phyloP scores from a whole-genome alignment of 1,140 invertebrate species.

The Pectinophora gossypiella region DNA sequence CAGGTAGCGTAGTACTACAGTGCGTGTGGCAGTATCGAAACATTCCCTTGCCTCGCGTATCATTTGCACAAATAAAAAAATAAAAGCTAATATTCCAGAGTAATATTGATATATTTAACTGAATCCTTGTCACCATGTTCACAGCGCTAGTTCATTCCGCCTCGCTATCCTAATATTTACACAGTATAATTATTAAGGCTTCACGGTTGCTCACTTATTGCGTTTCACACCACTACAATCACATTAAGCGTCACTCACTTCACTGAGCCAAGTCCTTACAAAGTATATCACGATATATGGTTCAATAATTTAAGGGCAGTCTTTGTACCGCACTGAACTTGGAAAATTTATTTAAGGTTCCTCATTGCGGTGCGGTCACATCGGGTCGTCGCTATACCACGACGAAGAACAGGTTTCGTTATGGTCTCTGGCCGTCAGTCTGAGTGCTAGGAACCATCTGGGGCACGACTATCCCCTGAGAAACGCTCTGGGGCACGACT shows the following conservation, averaged over 20 bases:
- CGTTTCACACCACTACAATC: slow-evolving; percentile 12
- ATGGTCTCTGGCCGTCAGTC: slow-evolving; percentile 39
- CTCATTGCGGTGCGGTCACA: too few species aligned
- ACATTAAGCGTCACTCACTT: slow-evolving; percentile 14
- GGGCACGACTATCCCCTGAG: background rate
- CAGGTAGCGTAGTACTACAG: too few species aligned
- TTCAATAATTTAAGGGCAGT: too few species aligned
- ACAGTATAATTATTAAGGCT: slow-evolving; percentile 69
- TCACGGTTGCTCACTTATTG: slow-evolving; percentile 53
- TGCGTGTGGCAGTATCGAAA: too few species aligned
- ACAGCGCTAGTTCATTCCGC: slow-evolving; percentile 40
- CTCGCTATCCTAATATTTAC: slow-evolving; percentile 54
- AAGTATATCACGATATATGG: background rate
- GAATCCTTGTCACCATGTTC: slow-evolving; percentile 39
- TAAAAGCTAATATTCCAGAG: slow-evolving; percentile 35
- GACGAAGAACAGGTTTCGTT: slow-evolving; percentile 56
- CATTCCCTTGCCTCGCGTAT: too few species aligned
- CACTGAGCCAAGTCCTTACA: background rate
- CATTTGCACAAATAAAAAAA: slow-evolving; percentile 57
- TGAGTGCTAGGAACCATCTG: too few species aligned
- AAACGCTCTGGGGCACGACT: background rate
- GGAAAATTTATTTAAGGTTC: too few species aligned
- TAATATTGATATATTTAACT: slow-evolving; percentile 43
- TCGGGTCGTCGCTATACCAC: slow-evolving; percentile 39
- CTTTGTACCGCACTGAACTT: too few species aligned